These are phyloP conservation scores for Nomada fucata DNA, from an alignment of 2,888 invertebrate species.

Conservation along the genomic window DNA sequence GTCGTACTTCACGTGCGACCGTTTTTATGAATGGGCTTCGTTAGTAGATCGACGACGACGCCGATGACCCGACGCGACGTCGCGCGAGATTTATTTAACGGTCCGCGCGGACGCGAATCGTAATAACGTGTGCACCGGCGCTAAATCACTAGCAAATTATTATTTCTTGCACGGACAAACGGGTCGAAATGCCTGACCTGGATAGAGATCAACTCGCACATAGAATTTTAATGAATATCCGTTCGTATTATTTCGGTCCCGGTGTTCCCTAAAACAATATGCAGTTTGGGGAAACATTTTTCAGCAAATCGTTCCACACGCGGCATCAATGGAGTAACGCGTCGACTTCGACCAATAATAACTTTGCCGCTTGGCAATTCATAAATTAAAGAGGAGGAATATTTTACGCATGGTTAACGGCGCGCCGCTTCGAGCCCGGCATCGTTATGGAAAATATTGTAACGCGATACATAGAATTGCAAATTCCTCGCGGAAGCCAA, in stretches of 20 bases:
- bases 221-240: not conserved
- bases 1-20: not conserved
- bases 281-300: too few relatives aligned
- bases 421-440: not conserved
- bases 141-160: conserved; percentile 31
- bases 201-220: not conserved
- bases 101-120: not conserved
- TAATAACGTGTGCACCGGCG: conserved; percentile 15
- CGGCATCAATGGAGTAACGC: too few relatives aligned
- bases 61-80: conserved; percentile 4
- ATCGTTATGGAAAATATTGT: not conserved
- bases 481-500: conserved; percentile 13
- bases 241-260: not conserved
- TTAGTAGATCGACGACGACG: conserved; percentile 36
- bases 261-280: too few relatives aligned
- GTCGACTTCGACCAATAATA: too few relatives aligned
- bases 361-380: too few relatives aligned
- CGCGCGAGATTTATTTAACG: conserved; percentile 30
- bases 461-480: conserved; percentile 22
- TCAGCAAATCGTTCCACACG: too few relatives aligned
- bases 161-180: not conserved
- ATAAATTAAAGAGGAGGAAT: too few relatives aligned
- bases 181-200: not conserved
- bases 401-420: not conserved
- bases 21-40: conserved; percentile 52